Evolutionary conservation across 2,113 vertebrate species (phyloP).

Genomic region (Prionailurus viverrinus): DNA sequence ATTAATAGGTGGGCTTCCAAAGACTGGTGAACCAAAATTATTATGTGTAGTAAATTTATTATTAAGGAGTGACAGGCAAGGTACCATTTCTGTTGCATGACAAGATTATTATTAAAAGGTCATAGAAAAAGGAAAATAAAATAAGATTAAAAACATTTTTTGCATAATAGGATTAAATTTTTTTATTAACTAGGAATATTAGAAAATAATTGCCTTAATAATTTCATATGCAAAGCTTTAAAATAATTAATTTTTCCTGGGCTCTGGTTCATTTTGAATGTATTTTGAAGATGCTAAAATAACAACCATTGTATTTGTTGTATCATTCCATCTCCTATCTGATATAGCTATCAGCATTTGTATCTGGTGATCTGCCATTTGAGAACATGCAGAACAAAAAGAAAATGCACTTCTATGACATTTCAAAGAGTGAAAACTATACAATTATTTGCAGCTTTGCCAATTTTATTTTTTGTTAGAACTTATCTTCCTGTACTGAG

Average conservation of each 20-base stretch:
- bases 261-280: background rate
- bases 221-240: background rate
- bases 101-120: background rate
- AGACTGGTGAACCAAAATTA: background rate
- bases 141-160: background rate
- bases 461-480: background rate
- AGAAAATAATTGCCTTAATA: background rate
- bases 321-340: background rate
- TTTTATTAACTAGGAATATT: background rate
- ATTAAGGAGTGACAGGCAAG: background rate
- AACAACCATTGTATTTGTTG: background rate
- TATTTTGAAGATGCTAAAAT: background rate
- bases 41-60: background rate
- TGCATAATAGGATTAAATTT: background rate
- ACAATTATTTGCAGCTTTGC: background rate
- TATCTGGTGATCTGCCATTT: background rate
- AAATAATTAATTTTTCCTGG: background rate
- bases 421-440: background rate
- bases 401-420: background rate
- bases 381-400: constrained; percentile 10
- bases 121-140: background rate
- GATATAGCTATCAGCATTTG: background rate
- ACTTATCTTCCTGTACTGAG: background rate
- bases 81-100: background rate
- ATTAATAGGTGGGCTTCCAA: background rate